Percentiles rank a stretch among this genome's conserved stretches.
Evolutionary conservation across 1,140 invertebrate species (phyloP).

Genomic region (Leucophenga varia): DNA sequence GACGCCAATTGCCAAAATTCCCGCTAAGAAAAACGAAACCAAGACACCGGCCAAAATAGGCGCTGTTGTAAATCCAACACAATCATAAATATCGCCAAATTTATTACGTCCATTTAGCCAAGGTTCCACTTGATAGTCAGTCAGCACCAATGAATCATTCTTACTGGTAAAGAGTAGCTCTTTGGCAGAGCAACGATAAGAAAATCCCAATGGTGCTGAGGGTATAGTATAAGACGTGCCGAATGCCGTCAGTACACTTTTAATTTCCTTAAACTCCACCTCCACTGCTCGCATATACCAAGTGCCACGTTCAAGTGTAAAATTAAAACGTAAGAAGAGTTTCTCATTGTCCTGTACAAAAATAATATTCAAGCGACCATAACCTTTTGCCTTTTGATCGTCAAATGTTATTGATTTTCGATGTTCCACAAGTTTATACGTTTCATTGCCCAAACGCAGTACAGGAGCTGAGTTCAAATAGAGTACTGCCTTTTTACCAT

Average conservation of each 20-base stretch:
- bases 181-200: slow-evolving; percentile 58
- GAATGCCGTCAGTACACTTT: slow-evolving; percentile 37
- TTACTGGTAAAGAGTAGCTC: slow-evolving; percentile 58
- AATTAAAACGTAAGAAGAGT: slow-evolving; percentile 43
- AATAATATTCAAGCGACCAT: slow-evolving; percentile 40
- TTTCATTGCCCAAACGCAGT: slow-evolving; percentile 28
- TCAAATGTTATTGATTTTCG: slow-evolving; percentile 48
- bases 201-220: slow-evolving; percentile 58
- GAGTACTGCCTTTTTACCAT: slow-evolving; percentile 48
- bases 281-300: slow-evolving; percentile 61
- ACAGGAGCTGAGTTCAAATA: slow-evolving; percentile 37
- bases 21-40: slow-evolving; percentile 71
- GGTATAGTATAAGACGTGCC: slow-evolving; percentile 46
- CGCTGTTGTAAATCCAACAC: slow-evolving; percentile 84
- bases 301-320: slow-evolving; percentile 52
- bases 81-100: slow-evolving; percentile 79
- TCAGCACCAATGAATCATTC: slow-evolving; percentile 53
- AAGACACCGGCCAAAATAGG: slow-evolving; percentile 93
- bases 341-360: slow-evolving; percentile 41
- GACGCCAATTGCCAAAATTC: slow-evolving; percentile 80
- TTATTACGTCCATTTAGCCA: slow-evolving; percentile 58
- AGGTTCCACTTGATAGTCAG: slow-evolving; percentile 61
- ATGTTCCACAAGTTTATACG: slow-evolving; percentile 32
- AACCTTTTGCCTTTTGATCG: slow-evolving; percentile 39
- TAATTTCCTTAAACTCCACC: slow-evolving; percentile 49